Base-by-base conservation (phyloP, 2,797 vertebrate genomes). In the Mustela erminea region DNA sequence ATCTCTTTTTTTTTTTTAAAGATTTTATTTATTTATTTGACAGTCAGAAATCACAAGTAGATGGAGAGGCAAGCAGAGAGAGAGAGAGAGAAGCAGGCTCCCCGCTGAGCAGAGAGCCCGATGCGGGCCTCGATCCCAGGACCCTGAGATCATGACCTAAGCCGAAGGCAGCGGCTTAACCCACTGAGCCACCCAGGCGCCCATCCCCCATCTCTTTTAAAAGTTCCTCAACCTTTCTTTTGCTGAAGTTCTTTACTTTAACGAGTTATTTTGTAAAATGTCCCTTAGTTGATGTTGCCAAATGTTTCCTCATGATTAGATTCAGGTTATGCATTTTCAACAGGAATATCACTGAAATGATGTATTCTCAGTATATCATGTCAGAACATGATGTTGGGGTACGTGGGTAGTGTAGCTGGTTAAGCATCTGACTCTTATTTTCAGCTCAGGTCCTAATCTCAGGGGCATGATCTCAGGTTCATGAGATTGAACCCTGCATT, bases 181-280 rank as follows among this genome's bases (percentile, higher is more conserved):
- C n/a, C n/a, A n/a, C n/a, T n/a, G n/a, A n/a, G n/a, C n/a, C n/a
- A n/a, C n/a, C n/a, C n/a, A n/a, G n/a, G n/a, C n/a, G n/a, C 49
- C 62, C 70, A 80, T 17, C 49, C 49, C 49, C 62, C 70, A 80
- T 85, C 23, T 85, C 6, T 74, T 74, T 74, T 54, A 81, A 81
- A 87, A n/a, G 1, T 68, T 66, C 52, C 32, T 58, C 83, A 32
- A 77, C 52, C 15, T 70, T 84, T 68, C 32, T 74, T 94, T 77
- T 94, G 38, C 13, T 90, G 20, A 90, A 46, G n/a, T 85, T 95
- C 38, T 78, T 95, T 38, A 43, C 64, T 64, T 91, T 70, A 49
- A 91, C 38, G 5, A 58, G 64, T 81, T 78, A 85, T 85, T 95
- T 90, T 90, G 15, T 12, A 56, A 35, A 90, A 58, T 35, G 5